Evolutionary conservation across 2,888 invertebrate genomes (phyloP).

Genomic region (Pyralis farinalis): DNA sequence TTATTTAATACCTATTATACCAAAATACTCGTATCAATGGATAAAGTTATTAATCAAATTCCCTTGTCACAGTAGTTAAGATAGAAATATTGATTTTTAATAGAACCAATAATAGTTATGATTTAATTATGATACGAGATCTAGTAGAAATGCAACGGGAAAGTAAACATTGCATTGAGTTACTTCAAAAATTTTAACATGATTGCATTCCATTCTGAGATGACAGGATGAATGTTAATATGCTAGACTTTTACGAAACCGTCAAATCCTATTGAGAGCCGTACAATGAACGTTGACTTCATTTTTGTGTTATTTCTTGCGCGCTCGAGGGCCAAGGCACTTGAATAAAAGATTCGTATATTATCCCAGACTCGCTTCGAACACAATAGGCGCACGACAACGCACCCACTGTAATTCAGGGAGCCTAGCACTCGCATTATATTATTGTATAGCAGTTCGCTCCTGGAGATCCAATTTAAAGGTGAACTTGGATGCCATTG

Average conservation of each 20-base stretch:
- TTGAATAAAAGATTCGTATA: slow-evolving; percentile 78
- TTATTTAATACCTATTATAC: too few species aligned
- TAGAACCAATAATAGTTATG: too few species aligned
- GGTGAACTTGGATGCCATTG: slow-evolving; percentile 23
- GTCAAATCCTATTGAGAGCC: slow-evolving; percentile 67
- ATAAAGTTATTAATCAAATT: too few species aligned
- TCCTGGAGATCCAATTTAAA: slow-evolving; percentile 48
- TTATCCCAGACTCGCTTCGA: slow-evolving; percentile 56
- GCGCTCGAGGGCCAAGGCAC: slow-evolving; percentile 63
- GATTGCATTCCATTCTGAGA: too few species aligned
- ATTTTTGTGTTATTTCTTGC: slow-evolving; percentile 71
- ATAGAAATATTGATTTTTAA: too few species aligned
- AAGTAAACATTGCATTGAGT: too few species aligned
- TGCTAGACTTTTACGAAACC: slow-evolving; percentile 39
- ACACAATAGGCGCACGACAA: slow-evolving; percentile 66
- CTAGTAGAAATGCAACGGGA: too few species aligned
- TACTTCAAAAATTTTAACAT: too few species aligned
- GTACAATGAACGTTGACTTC: slow-evolving; percentile 69
- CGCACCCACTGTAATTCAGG: slow-evolving; percentile 65
- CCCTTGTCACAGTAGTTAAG: too few species aligned
- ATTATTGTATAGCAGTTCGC: slow-evolving; percentile 41
- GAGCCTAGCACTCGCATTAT: slow-evolving; percentile 58
- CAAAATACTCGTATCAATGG: too few species aligned
- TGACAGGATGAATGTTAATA: neutral
- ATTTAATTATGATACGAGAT: too few species aligned